Percentiles rank a stretch among this genome's conserved stretches.
phyloP scores from a whole-genome alignment of 1,140 invertebrate genomes.

The Brachionus rubens region DNA sequence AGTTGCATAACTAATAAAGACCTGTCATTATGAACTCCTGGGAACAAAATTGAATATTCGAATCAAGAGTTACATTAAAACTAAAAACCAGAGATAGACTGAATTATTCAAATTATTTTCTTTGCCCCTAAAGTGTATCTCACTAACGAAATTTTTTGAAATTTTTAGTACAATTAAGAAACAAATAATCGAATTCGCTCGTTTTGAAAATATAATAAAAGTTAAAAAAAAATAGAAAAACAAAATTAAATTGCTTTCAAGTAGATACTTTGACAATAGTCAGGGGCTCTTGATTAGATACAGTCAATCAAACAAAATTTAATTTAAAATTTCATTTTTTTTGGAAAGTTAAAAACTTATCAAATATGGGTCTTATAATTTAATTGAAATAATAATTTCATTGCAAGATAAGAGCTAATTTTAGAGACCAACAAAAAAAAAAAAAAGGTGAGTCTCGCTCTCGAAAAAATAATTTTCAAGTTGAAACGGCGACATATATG shows the following conservation, averaged over 20 bases:
- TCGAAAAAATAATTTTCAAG: slow-evolving; percentile 27
- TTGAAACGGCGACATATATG: slow-evolving; percentile 38
- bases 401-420: slow-evolving; percentile 32
- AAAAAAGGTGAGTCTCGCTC: neutral
- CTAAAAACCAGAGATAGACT: no score
- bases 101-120: no score
- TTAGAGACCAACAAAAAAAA: neutral
- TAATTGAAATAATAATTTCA: neutral
- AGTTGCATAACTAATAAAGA: no score
- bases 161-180: no score
- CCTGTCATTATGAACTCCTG: no score
- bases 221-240: neutral
- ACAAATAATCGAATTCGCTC: no score
- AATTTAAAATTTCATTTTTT: no score
- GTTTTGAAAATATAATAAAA: no score
- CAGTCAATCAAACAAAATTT: slow-evolving; percentile 24
- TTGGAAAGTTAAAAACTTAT: slow-evolving; percentile 22
- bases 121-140: slow-evolving; percentile 9
- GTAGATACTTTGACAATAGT: neutral
- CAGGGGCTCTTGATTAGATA: slow-evolving; percentile 17
- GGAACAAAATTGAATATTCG: no score
- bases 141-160: slow-evolving; percentile 26
- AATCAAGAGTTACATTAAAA: no score
- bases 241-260: neutral
- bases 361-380: neutral